Evolutionary conservation across 2,113 vertebrate genomes (phyloP).

Genomic region (Istiophorus platypterus): DNA sequence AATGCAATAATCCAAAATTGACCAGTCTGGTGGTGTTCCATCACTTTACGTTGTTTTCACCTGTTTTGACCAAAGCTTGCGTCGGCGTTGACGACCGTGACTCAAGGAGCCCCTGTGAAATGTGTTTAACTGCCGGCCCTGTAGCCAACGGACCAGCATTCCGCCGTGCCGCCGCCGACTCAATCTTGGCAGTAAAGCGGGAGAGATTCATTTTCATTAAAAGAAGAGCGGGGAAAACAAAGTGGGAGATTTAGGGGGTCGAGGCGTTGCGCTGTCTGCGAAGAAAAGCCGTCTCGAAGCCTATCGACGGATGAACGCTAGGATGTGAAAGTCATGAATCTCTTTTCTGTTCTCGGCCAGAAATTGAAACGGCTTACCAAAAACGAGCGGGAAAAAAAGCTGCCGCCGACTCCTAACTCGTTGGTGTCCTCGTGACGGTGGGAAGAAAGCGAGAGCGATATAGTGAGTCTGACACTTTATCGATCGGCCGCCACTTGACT

Average conservation of each 20-base stretch:
- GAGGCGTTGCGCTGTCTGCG: constrained; percentile 14
- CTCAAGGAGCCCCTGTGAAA: constrained; percentile 9
- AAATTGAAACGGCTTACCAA: constrained; percentile 75
- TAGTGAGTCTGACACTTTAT: constrained; percentile 78
- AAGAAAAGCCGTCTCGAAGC: constrained; percentile 62
- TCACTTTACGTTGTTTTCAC: neutral
- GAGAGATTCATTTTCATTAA: constrained; percentile 72
- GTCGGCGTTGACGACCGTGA: constrained; percentile 1
- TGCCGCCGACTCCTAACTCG: constrained; percentile 51
- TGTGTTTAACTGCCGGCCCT: neutral
- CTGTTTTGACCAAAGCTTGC: constrained; percentile 9
- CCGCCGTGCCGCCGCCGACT: constrained; percentile 17
- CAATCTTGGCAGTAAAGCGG: constrained; percentile 45
- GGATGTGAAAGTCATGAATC: constrained; percentile 60
- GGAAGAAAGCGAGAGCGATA: constrained; percentile 55
- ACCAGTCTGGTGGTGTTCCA: neutral
- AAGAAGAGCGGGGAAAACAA: constrained; percentile 62
- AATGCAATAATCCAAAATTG: neutral
- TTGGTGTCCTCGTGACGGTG: constrained; percentile 58
- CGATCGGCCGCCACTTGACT: constrained; percentile 68
- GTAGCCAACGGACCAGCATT: neutral
- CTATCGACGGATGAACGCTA: constrained; percentile 53
- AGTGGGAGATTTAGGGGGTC: constrained; percentile 68
- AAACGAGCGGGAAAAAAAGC: constrained; percentile 32
- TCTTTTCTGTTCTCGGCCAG: constrained; percentile 47